Percentiles rank a stretch among this genome's conserved stretches.
Conservation (phyloP, 2,797 vertebrate genomes). For the Enteromius treurensis region DNA sequence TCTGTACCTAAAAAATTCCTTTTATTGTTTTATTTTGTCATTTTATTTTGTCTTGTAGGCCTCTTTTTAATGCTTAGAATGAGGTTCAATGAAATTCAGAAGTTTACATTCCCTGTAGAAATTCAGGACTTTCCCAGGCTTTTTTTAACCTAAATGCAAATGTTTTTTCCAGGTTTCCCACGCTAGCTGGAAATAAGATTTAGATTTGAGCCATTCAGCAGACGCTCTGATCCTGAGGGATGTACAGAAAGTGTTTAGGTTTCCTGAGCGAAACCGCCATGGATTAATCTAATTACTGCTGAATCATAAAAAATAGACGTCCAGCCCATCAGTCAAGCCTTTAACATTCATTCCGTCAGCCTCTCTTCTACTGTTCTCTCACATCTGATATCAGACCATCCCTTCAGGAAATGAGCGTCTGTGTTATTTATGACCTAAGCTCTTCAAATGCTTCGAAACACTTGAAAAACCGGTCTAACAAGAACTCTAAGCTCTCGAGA, state of each 20-base stretch:
- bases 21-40: no score
- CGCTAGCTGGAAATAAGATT: neutral
- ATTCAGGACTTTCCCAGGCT: neutral
- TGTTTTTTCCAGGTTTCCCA: neutral
- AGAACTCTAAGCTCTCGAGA: slow-evolving; percentile 25
- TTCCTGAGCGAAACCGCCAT: neutral
- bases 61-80: neutral
- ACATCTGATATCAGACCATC: neutral
- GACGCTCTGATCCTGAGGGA: neutral
- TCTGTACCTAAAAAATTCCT: no score
- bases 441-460: neutral
- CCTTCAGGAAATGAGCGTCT: slow-evolving; percentile 34
- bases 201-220: neutral
- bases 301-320: neutral
- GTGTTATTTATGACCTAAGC: neutral
- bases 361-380: neutral
- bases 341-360: neutral
- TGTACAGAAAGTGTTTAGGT: neutral
- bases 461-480: slow-evolving; percentile 38
- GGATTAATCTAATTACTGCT: neutral
- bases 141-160: neutral
- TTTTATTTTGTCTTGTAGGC: neutral
- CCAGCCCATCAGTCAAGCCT: neutral
- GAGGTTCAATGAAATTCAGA: neutral
- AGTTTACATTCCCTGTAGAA: neutral